Percentiles rank a stretch among this genome's conserved stretches.
These are phyloP conservation scores for Bathynomus jamesi DNA, from an alignment of 1,140 invertebrate genomes.

Conservation along the genomic window DNA sequence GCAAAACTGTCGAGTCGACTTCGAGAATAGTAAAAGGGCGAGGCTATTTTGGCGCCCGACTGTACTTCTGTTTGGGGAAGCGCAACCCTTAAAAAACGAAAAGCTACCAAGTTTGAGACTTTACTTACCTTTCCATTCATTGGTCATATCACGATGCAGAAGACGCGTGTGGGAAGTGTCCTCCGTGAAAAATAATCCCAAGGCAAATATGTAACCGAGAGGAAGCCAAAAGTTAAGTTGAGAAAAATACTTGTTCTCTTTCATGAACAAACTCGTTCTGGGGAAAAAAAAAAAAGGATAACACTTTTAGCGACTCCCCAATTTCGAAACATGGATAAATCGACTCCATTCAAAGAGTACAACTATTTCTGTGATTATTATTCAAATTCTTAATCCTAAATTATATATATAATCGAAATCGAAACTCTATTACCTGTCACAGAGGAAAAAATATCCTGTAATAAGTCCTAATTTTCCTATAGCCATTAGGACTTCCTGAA, in stretches of 20 bases:
- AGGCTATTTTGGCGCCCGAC: too few relatives aligned
- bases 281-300: constrained; percentile 42
- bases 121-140: constrained; percentile 80
- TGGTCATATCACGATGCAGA: constrained; percentile 85
- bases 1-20: too few relatives aligned
- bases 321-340: too few relatives aligned
- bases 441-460: constrained; percentile 88
- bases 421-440: constrained; percentile 59
- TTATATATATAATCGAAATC: not conserved
- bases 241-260: constrained; percentile 97
- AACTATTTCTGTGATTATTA: not conserved
- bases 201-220: constrained; percentile 82
- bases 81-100: too few relatives aligned
- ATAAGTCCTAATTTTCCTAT: constrained; percentile 77
- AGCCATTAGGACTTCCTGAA: constrained; percentile 52
- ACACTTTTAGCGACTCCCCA: too few relatives aligned
- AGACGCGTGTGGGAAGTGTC: constrained; percentile 72
- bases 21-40: too few relatives aligned
- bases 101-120: too few relatives aligned
- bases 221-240: constrained; percentile 94
- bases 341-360: too few relatives aligned
- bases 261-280: constrained; percentile 97
- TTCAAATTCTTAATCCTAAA: too few relatives aligned
- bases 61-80: too few relatives aligned
- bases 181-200: constrained; percentile 94